Evolutionary conservation across 2,888 invertebrate genomes (phyloP).

Genomic region (Dromius quadrimaculatus): DNA sequence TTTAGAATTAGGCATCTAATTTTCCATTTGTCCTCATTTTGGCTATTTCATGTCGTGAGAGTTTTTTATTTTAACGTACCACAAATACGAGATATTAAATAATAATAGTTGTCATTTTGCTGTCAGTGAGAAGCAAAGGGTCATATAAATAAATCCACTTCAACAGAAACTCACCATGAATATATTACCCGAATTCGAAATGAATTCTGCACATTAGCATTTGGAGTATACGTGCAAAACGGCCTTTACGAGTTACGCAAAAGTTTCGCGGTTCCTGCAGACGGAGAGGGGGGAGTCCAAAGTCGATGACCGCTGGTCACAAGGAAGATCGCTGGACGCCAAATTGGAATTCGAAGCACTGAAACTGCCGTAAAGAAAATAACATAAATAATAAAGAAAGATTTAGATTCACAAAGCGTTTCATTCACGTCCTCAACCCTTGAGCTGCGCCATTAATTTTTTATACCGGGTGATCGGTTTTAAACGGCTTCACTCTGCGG

Average conservation of each 20-base stretch:
- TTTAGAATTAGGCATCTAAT: background rate
- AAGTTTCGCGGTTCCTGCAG: background rate
- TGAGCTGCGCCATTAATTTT: slow-evolving; percentile 23
- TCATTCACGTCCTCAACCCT: slow-evolving; percentile 2
- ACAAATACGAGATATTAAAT: too few species aligned
- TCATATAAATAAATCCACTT: too few species aligned
- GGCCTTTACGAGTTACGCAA: slow-evolving; percentile 35
- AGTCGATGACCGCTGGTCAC: slow-evolving; percentile 10
- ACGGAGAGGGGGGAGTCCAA: background rate
- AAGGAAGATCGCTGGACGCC: too few species aligned
- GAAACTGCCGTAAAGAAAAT: too few species aligned
- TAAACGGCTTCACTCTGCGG: slow-evolving; percentile 27
- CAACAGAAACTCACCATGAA: slow-evolving; percentile 16
- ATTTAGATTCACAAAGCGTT: too few species aligned
- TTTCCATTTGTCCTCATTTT: background rate
- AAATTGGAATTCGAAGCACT: too few species aligned
- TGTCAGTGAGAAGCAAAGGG: too few species aligned
- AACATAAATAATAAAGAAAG: too few species aligned
- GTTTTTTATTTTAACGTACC: too few species aligned
- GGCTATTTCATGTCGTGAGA: background rate
- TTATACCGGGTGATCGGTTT: slow-evolving; percentile 26
- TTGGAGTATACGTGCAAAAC: slow-evolving; percentile 22
- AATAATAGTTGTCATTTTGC: too few species aligned
- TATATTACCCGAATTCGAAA: slow-evolving; percentile 45
- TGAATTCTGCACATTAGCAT: slow-evolving; percentile 44